Evolutionary conservation across 2,797 vertebrate genomes (phyloP).

Genomic region (Propithecus perrieri): DNA sequence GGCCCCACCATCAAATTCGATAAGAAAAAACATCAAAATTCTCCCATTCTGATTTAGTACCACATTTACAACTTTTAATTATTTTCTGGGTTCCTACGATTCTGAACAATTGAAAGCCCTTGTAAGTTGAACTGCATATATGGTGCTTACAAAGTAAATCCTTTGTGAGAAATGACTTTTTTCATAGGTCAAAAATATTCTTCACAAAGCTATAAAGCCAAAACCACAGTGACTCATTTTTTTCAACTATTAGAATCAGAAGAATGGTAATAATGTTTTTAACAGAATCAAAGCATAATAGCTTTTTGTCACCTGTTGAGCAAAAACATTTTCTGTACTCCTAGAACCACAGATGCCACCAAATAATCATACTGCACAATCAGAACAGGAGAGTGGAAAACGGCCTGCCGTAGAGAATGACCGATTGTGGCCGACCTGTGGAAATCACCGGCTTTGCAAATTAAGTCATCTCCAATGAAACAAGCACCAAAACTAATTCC

Average conservation of each 20-base stretch:
- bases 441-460: slow-evolving; percentile 55
- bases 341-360: not conserved
- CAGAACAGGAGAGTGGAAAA: slow-evolving; percentile 42
- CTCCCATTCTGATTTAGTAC: not conserved
- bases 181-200: slow-evolving; percentile 30
- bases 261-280: slow-evolving; percentile 53
- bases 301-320: slow-evolving; percentile 59
- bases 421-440: slow-evolving; percentile 11
- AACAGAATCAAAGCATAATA: slow-evolving; percentile 44
- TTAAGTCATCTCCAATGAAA: slow-evolving; percentile 34
- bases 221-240: slow-evolving; percentile 35
- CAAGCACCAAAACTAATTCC: not conserved
- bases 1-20: slow-evolving; percentile 1
- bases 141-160: slow-evolving; percentile 24
- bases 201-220: slow-evolving; percentile 31
- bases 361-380: slow-evolving; percentile 41
- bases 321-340: slow-evolving; percentile 53
- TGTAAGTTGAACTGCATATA: slow-evolving; percentile 22
- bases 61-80: slow-evolving; percentile 4
- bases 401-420: slow-evolving; percentile 27
- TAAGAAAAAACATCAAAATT: not conserved
- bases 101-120: slow-evolving; percentile 27
- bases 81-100: slow-evolving; percentile 43
- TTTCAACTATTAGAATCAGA: slow-evolving; percentile 20
- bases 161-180: slow-evolving; percentile 51